phyloP scores from a whole-genome alignment of 2,888 invertebrate species.

The Octodonta nipae region DNA sequence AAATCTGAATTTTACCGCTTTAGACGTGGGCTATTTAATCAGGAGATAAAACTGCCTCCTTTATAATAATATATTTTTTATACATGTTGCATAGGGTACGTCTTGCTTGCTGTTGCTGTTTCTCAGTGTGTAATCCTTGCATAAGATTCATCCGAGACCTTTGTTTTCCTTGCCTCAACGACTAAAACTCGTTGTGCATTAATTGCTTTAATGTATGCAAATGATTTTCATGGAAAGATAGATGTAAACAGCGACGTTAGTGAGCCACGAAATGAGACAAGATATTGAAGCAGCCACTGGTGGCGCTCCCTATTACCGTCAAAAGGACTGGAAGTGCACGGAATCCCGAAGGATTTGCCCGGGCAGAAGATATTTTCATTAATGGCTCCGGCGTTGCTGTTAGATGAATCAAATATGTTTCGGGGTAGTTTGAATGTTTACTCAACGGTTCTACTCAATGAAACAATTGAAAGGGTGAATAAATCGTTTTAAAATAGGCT shows the following conservation, averaged over 20 bases:
- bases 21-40: too few relatives aligned
- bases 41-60: too few relatives aligned
- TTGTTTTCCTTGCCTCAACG: conserved; percentile 2
- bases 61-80: too few relatives aligned
- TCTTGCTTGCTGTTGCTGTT: too few relatives aligned
- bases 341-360: conserved; percentile 14
- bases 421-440: conserved; percentile 10
- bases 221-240: conserved; percentile 30
- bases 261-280: conserved; percentile 31
- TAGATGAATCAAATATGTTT: conserved; percentile 17
- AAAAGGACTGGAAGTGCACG: conserved; percentile 2
- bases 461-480: conserved; percentile 9
- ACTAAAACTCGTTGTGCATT: conserved; percentile 18
- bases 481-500: background rate
- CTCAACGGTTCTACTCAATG: conserved; percentile 4
- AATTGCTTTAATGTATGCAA: conserved; percentile 32
- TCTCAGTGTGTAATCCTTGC: too few relatives aligned
- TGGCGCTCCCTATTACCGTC: conserved; percentile 12
- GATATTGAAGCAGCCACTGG: conserved; percentile 15
- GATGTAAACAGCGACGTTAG: conserved; percentile 31
- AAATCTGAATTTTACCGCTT: too few relatives aligned
- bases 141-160: too few relatives aligned
- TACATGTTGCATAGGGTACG: too few relatives aligned
- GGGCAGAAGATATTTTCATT: conserved; percentile 19
- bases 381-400: conserved; percentile 16